These are phyloP conservation scores for Meriones psammophilus DNA, from an alignment of 2,797 vertebrate genomes.

Conservation along the genomic window DNA sequence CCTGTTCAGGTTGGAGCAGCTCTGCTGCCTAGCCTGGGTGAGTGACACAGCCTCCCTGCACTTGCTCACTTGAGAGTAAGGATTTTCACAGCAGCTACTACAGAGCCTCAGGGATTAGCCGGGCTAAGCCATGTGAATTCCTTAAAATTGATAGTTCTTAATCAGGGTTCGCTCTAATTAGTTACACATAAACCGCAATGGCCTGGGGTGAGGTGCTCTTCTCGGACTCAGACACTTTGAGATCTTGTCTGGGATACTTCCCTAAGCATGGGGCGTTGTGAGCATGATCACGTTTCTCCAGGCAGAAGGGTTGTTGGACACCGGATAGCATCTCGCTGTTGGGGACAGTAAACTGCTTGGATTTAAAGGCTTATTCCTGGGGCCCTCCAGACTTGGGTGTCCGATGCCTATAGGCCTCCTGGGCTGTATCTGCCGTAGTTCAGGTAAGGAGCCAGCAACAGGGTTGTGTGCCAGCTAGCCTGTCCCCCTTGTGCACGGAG, in stretches of 20 bases:
- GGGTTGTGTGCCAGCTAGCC: background rate
- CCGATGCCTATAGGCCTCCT: background rate
- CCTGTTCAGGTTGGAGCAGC: slow-evolving; percentile 8
- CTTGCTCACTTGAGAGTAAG: slow-evolving; percentile 72
- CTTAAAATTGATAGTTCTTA: slow-evolving; percentile 63
- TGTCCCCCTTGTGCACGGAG: background rate
- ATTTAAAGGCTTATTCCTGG: background rate
- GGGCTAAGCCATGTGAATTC: slow-evolving; percentile 60
- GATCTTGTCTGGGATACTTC: background rate
- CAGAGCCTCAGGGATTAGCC: slow-evolving; percentile 68
- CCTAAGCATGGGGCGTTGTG: background rate
- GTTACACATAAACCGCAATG: background rate
- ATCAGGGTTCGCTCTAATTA: slow-evolving; percentile 71
- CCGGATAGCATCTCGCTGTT: background rate
- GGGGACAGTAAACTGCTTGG: background rate
- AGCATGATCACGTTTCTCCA: background rate
- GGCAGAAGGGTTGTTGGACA: background rate
- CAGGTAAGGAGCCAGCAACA: too few species aligned
- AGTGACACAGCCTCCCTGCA: slow-evolving; percentile 45
- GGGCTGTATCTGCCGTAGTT: background rate
- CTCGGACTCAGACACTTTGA: background rate
- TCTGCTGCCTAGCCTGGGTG: slow-evolving; percentile 45
- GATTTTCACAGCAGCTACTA: slow-evolving; percentile 63
- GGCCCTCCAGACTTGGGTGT: background rate
- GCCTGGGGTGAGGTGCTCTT: background rate